Conservation (phyloP, 2,797 vertebrate species). For the Notolabrus celidotus region DNA sequence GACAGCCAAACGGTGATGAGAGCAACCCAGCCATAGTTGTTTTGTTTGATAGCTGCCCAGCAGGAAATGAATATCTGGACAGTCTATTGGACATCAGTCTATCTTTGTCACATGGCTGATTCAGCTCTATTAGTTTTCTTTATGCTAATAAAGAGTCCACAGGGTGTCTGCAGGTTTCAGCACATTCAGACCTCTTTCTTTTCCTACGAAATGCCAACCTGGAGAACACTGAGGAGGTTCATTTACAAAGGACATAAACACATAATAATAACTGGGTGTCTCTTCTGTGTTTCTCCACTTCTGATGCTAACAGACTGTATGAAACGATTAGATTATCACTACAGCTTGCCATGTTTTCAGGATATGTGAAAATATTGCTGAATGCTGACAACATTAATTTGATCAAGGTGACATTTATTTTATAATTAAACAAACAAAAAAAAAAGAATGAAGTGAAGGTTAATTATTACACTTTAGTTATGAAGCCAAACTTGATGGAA, state of each 20-base stretch:
- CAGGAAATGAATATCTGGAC: conserved; percentile 2
- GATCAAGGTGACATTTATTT: too few relatives aligned
- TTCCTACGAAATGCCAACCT: background rate
- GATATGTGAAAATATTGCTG: too few relatives aligned
- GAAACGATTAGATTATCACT: too few relatives aligned
- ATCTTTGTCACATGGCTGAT: conserved; percentile 1
- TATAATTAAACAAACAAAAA: too few relatives aligned
- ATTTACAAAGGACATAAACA: background rate
- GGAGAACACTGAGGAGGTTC: background rate
- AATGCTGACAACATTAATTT: too few relatives aligned
- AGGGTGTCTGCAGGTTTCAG: background rate
- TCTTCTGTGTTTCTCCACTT: too few relatives aligned
- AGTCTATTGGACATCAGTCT: background rate
- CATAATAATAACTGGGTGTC: background rate
- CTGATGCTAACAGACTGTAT: too few relatives aligned
- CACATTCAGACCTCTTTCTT: background rate
- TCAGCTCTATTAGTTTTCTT: background rate
- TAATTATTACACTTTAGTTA: too few relatives aligned
- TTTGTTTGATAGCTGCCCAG: conserved; percentile 3
- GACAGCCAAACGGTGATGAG: background rate
- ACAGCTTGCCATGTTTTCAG: too few relatives aligned
- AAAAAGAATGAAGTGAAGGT: too few relatives aligned
- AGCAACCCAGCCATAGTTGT: background rate
- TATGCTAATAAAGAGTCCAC: background rate
- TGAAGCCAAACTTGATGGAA: too few relatives aligned